A percentile compares a stretch with the other conserved stretches of the same genome.
phyloP scores from a whole-genome alignment of 2,113 vertebrate genomes.

The Cricetomys ansorgei region DNA sequence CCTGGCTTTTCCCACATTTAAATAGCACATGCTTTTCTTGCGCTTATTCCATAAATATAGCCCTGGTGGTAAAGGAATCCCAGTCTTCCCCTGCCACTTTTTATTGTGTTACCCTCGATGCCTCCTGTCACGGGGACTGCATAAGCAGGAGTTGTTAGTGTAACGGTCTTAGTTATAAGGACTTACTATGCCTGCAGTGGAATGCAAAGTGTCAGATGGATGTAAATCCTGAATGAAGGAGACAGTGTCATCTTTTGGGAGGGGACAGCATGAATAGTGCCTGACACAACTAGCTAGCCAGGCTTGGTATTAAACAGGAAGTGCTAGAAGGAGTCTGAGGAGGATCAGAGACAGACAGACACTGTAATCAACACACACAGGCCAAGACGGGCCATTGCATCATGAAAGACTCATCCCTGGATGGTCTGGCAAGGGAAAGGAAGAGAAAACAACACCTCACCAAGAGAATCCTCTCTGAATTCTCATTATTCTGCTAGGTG shows the following conservation, averaged over 20 bases:
- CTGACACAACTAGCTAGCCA: slow-evolving; percentile 20
- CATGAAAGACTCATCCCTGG: neutral
- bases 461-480: slow-evolving; percentile 14
- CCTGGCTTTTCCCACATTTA: neutral
- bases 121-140: neutral
- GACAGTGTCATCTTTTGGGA: neutral
- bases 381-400: slow-evolving; percentile 1
- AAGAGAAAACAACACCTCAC: neutral
- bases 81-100: neutral
- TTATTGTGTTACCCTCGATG: neutral
- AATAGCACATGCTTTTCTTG: neutral
- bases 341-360: neutral
- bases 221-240: slow-evolving; percentile 31
- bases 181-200: neutral
- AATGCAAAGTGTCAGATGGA: slow-evolving; percentile 1
- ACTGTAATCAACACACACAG: neutral
- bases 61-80: neutral
- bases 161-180: neutral
- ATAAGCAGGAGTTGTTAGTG: neutral
- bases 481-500: neutral
- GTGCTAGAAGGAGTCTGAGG: neutral
- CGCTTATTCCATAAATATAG: neutral
- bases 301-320: slow-evolving; percentile 43
- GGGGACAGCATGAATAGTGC: neutral
- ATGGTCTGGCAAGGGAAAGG: neutral